Percentiles rank a stretch among this genome's conserved stretches.
phyloP scores from a whole-genome alignment of 2,888 invertebrate genomes.

The Brenthis ino region DNA sequence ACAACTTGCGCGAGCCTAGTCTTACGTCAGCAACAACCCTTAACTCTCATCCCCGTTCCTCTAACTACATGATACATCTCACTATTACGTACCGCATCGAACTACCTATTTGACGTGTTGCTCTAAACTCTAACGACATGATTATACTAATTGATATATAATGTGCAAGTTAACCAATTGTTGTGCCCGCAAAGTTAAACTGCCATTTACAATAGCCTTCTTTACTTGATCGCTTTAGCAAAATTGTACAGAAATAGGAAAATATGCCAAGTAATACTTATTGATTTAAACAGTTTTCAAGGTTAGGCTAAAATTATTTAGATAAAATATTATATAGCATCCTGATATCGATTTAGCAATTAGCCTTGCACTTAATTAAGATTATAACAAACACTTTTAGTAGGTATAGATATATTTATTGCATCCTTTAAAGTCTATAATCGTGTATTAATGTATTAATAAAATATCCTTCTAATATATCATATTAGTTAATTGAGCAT shows the following conservation, averaged over 20 bases:
- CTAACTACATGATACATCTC: slow-evolving; percentile 5
- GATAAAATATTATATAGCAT: slow-evolving; percentile 24
- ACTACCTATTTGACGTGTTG: slow-evolving; percentile 12
- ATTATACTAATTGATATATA: slow-evolving; percentile 23
- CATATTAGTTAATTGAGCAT: too few relatives aligned
- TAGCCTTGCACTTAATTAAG: slow-evolving; percentile 17
- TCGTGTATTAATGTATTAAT: too few relatives aligned
- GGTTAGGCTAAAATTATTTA: slow-evolving; percentile 24
- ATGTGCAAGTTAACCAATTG: slow-evolving; percentile 14
- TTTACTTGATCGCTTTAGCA: not conserved
- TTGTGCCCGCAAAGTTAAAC: slow-evolving; percentile 7
- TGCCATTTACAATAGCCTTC: slow-evolving; percentile 1
- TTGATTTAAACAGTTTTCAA: slow-evolving; percentile 24
- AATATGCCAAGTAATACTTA: slow-evolving; percentile 24
- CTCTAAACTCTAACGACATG: slow-evolving; percentile 15
- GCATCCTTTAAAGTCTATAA: too few relatives aligned
- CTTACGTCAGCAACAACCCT: slow-evolving; percentile 36
- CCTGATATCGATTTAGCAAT: slow-evolving; percentile 24
- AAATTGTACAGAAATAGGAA: not conserved
- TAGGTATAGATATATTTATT: not conserved
- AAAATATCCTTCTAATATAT: too few relatives aligned
- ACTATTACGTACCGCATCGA: not conserved
- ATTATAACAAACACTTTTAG: not conserved
- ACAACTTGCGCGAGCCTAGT: slow-evolving; percentile 31
- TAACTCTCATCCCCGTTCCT: slow-evolving; percentile 24